Evolutionary conservation across 2,797 vertebrate genomes (phyloP).

Genomic region (Emydoidea blandingii): DNA sequence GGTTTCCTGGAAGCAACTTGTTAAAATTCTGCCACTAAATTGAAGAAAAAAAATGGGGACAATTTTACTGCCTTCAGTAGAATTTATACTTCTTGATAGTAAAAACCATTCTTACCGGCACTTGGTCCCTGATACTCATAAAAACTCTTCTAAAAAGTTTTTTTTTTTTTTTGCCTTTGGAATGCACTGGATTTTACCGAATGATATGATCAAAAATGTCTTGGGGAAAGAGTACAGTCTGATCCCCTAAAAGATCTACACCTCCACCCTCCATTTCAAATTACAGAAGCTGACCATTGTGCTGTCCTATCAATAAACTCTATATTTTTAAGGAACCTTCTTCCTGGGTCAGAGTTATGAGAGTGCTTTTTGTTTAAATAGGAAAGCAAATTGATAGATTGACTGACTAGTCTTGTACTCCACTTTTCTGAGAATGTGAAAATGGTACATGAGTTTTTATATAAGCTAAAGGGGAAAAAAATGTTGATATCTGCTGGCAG

Average conservation of each 20-base stretch:
- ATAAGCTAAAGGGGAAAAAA: neutral
- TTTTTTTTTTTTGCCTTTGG: constrained; percentile 40
- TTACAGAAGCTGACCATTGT: neutral
- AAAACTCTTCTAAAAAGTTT: constrained; percentile 20
- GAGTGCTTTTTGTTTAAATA: neutral
- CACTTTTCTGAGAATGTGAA: neutral
- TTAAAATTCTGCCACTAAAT: constrained; percentile 64
- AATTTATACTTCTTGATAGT: constrained; percentile 32
- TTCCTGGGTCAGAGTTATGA: neutral
- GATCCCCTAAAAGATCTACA: neutral
- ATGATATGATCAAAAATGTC: constrained; percentile 27
- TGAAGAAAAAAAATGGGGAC: constrained; percentile 59
- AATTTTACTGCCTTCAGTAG: constrained; percentile 47
- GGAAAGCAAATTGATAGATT: neutral
- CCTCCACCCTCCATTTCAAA: neutral
- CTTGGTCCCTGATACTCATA: constrained; percentile 2
- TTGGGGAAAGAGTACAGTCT: neutral
- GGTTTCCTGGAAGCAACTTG: constrained; percentile 53
- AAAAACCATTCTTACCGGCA: neutral
- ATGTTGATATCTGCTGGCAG: neutral
- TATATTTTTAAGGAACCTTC: neutral
- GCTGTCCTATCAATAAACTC: accelerated
- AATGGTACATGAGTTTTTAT: neutral
- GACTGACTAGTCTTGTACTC: neutral
- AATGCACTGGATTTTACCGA: neutral